Evolutionary conservation across 2,797 vertebrate genomes (phyloP), one percentile per base, ranked within the genome.

Genomic region (Vespertilio murinus): DNA sequence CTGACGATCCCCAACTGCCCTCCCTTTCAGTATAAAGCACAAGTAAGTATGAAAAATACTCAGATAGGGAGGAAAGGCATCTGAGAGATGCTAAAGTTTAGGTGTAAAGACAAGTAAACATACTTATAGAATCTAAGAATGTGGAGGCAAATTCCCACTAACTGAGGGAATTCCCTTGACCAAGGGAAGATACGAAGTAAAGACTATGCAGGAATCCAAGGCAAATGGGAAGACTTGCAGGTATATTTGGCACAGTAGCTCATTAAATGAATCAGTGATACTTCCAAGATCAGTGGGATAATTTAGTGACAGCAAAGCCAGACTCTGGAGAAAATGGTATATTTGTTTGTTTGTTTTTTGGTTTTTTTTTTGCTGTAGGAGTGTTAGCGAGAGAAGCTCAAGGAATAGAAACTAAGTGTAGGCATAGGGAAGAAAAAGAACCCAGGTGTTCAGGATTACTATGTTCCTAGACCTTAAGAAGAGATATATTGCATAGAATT

Each of bases 211-310:
- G 52, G 40, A 83, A 75, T 85, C 81, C 54, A 87, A 56, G 52
- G 77, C 33, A 92, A 20, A 25, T 3, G 14, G 71, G 83, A 70
- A 42, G 9, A 30, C 42, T 0, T 42, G 61, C 25, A 69, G 80
- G 42, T 88, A 13, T 22, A 90, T 47, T 71, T 18, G 22, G 18
- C 75, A 64, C 0, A 75, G n/a, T 28, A 94, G 22, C 67, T 96
- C 70, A 90, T 96, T 93, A 94, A 90, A 92, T 38, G 88, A 92
- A 38, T 91, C 47, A 35, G 75, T 11, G 91, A 79, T 25, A n/a
- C 83, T 8, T 86, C 78, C 8, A 83, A 91, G 91, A 82, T 96
- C 91, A 77, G 1, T 56, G 92, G n/a, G 79, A 45, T 87, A 84
- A 92, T 3, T 61, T 89, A 78, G 56, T 69, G 96, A 79, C 59